Evolutionary conservation across 2,888 invertebrate species (phyloP).

Genomic region (Cepaea hortensis): DNA sequence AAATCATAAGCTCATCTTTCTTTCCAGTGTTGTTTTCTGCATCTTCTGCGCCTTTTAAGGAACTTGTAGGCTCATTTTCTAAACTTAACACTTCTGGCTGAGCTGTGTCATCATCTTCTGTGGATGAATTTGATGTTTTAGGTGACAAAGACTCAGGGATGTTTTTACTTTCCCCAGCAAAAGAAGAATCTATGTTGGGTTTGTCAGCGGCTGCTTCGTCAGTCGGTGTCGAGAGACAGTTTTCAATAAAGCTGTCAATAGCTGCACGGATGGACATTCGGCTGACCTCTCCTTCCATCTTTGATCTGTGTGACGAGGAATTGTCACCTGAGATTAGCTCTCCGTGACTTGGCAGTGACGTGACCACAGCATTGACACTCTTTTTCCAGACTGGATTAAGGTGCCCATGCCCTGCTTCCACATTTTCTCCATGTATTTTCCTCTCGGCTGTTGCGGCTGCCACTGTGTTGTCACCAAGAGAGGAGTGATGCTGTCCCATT

Average conservation of each 20-base stretch:
- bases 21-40: neutral
- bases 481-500: constrained; percentile 53
- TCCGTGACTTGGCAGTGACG: neutral
- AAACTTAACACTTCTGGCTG: neutral
- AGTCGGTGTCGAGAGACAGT: constrained; percentile 44
- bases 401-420: neutral
- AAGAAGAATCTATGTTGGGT: neutral
- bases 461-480: constrained; percentile 26
- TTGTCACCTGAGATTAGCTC: neutral
- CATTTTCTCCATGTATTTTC: neutral
- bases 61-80: neutral
- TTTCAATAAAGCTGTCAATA: constrained; percentile 54
- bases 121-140: neutral
- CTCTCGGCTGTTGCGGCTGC: neutral
- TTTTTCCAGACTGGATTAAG: neutral
- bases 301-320: neutral
- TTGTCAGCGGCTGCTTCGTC: neutral
- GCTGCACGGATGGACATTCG: constrained; percentile 53
- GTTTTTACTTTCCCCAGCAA: neutral
- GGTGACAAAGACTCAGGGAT: neutral
- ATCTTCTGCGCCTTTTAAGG: neutral
- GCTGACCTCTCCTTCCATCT: constrained; percentile 42
- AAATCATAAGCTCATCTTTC: constrained; percentile 10
- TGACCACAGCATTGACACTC: neutral
- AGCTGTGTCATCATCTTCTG: neutral